phyloP scores from a whole-genome alignment of 35 echinoderm and acorn worm genomes.

The Amphiura filiformis region DNA sequence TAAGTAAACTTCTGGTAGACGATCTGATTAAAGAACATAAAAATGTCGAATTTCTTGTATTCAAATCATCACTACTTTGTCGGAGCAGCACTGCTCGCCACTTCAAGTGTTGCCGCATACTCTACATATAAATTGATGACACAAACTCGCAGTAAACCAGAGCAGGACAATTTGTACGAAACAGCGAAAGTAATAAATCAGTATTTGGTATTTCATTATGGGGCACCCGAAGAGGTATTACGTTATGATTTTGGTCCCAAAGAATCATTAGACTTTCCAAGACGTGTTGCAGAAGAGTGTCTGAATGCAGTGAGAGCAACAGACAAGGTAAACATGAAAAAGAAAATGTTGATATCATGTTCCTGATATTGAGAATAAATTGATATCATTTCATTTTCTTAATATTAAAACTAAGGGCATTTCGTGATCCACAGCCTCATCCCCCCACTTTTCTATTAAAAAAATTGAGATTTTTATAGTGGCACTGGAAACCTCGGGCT shows the following conservation, averaged over 20 bases:
- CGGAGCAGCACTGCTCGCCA: conserved; percentile 43
- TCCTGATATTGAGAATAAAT: no score
- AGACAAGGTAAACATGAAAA: conserved; percentile 57
- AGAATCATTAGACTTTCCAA: conserved; percentile 80
- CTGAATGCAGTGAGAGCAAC: conserved; percentile 43
- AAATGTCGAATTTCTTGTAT: conserved; percentile 7
- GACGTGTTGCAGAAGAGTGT: conserved; percentile 85
- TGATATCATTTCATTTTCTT: no score
- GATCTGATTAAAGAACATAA: background rate
- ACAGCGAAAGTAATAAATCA: conserved; percentile 85
- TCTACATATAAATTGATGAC: conserved; percentile 54
- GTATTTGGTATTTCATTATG: conserved; percentile 86
- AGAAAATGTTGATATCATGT: background rate
- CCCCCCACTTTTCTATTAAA: no score
- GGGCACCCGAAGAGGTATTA: conserved; percentile 70
- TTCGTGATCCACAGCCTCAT: no score
- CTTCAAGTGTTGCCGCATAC: conserved; percentile 57
- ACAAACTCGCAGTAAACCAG: background rate
- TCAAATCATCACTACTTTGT: conserved; percentile 34
- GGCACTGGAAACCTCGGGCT: no score
- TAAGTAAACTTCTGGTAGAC: background rate
- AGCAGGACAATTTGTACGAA: conserved; percentile 71
- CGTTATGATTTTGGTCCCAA: conserved; percentile 78
- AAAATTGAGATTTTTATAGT: no score
- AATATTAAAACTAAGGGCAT: no score